These are phyloP conservation scores for Taurulus bubalis DNA, from an alignment of 2,113 vertebrate genomes.

Conservation along the genomic window DNA sequence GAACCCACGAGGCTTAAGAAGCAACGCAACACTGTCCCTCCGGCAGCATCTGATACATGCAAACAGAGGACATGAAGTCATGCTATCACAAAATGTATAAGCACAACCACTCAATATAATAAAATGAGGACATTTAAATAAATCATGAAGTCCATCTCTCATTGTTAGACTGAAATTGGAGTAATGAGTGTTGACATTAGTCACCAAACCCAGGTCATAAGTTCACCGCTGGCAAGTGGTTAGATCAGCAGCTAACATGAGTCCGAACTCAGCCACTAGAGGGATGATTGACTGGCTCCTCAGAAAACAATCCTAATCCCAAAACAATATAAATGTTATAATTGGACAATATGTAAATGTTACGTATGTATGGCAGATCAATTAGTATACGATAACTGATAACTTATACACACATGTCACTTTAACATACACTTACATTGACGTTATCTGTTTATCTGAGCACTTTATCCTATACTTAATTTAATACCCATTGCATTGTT, in stretches of 20 bases:
- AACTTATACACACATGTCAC: too few relatives aligned
- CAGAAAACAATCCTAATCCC: not conserved
- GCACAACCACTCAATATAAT: not conserved
- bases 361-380: too few relatives aligned
- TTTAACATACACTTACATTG: too few relatives aligned
- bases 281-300: slow-evolving; percentile 3
- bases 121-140: not conserved
- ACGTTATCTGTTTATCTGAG: too few relatives aligned
- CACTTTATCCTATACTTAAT: too few relatives aligned
- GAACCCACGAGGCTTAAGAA: not conserved
- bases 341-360: not conserved
- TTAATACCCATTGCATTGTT: too few relatives aligned
- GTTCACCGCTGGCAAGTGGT: not conserved
- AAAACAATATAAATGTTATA: not conserved
- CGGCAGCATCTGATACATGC: not conserved
- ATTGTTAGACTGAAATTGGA: not conserved
- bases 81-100: not conserved
- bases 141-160: not conserved
- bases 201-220: not conserved
- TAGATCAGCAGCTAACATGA: not conserved
- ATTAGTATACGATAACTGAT: not conserved
- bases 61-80: not conserved
- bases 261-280: slow-evolving; percentile 14
- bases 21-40: not conserved
- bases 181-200: not conserved